These are phyloP conservation scores for Criorhina ranunculi DNA, from an alignment of 2,888 invertebrate genomes.

Conservation along the genomic window DNA sequence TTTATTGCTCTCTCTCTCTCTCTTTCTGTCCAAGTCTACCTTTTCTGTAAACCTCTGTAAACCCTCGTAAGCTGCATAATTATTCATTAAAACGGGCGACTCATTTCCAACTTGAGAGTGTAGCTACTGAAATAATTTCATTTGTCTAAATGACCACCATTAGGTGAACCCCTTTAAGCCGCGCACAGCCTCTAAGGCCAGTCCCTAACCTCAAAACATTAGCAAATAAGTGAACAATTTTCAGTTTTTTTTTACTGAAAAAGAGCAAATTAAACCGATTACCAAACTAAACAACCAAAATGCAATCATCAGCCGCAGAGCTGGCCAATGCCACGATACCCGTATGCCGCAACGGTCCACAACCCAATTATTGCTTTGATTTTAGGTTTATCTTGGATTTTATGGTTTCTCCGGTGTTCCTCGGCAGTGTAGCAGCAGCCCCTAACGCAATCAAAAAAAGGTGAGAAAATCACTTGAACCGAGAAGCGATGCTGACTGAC, in stretches of 20 bases:
- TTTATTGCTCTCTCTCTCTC: no score
- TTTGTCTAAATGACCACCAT: slow-evolving; percentile 52
- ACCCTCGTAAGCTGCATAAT: no score
- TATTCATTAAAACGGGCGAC: not conserved
- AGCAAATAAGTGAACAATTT: slow-evolving; percentile 75
- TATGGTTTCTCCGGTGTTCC: slow-evolving; percentile 53
- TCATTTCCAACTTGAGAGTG: slow-evolving; percentile 5
- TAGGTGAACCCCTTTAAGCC: slow-evolving; percentile 49
- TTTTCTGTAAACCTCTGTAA: no score
- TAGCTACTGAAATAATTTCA: slow-evolving; percentile 59
- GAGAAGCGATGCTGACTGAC: slow-evolving; percentile 66
- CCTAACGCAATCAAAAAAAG: slow-evolving; percentile 68
- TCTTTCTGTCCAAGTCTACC: no score
- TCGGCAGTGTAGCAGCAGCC: slow-evolving; percentile 37
- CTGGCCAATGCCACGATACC: slow-evolving; percentile 52
- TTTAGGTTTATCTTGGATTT: slow-evolving; percentile 66
- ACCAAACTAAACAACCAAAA: slow-evolving; percentile 73
- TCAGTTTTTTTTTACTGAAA: slow-evolving; percentile 65
- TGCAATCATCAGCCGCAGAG: slow-evolving; percentile 58
- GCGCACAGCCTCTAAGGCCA: not conserved
- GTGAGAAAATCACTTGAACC: slow-evolving; percentile 76
- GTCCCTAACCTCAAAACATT: slow-evolving; percentile 49
- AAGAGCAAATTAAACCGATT: slow-evolving; percentile 72
- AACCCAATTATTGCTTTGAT: slow-evolving; percentile 69
- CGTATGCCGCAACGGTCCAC: slow-evolving; percentile 64